phyloP scores from a whole-genome alignment of 2,797 vertebrate genomes.

The Acrocephalus scirpaceus region DNA sequence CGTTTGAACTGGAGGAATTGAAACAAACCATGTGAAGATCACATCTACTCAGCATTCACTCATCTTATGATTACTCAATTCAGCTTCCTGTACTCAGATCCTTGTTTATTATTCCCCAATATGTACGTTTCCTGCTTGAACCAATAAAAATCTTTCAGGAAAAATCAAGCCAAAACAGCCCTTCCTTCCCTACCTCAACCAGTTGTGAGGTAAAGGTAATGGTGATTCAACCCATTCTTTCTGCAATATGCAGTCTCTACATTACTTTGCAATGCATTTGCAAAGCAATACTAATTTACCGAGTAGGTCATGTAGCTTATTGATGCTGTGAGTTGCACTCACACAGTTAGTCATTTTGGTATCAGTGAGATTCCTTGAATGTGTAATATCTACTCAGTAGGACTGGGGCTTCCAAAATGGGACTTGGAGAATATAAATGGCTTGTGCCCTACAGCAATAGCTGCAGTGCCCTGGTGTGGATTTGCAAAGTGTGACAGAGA shows the following conservation, averaged over 20 bases:
- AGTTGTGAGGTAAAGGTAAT: not conserved
- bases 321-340: constrained; percentile 1
- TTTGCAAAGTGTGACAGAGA: constrained; percentile 56
- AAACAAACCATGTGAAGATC: not conserved
- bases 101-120: not conserved
- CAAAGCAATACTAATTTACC: not conserved
- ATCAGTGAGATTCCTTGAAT: constrained; percentile 46
- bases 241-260: not conserved
- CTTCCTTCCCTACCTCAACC: not conserved
- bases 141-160: not conserved
- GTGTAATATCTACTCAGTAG: constrained; percentile 44
- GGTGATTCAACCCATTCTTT: not conserved
- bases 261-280: not conserved
- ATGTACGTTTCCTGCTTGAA: not conserved
- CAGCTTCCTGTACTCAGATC: not conserved
- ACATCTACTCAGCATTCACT: not conserved
- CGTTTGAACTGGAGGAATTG: not conserved
- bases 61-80: not conserved
- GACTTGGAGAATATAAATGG: constrained; percentile 16
- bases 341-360: constrained; percentile 38
- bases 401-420: constrained; percentile 14
- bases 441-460: constrained; percentile 31
- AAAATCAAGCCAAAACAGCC: not conserved
- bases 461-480: constrained; percentile 35
- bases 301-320: not conserved